These are phyloP conservation scores for Mesorhabditis sp. DNA, from an alignment of 2,888 invertebrate species.

Conservation along the genomic window DNA sequence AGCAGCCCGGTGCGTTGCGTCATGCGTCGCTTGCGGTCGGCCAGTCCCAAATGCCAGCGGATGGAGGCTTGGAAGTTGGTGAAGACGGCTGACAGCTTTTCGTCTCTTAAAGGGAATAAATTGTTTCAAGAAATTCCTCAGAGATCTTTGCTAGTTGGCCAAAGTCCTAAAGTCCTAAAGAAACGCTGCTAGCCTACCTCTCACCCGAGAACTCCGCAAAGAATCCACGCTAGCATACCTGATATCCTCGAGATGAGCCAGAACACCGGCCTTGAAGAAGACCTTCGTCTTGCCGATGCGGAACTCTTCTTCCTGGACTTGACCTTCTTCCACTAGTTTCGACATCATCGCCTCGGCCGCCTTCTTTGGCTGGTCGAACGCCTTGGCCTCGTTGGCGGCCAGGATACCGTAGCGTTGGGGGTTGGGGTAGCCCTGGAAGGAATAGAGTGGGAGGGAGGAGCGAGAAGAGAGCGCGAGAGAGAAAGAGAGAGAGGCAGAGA, in stretches of 20 bases:
- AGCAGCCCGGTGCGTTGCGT: conserved; percentile 52
- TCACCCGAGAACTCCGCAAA: no score
- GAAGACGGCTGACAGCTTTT: conserved; percentile 88
- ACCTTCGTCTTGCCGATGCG: conserved; percentile 63
- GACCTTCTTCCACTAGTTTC: conserved; percentile 42
- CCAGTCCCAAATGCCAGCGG: conserved; percentile 54
- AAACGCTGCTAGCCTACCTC: no score
- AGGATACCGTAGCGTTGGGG: conserved; percentile 96
- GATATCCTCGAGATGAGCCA: conserved; percentile 99
- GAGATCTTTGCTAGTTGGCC: no score
- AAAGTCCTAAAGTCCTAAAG: no score
- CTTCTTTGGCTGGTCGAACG: conserved; percentile 64
- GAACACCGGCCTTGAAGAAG: conserved; percentile 99
- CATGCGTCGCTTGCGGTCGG: conserved; percentile 44
- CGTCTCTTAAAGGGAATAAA: conserved; percentile 66
- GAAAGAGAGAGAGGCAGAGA: no score
- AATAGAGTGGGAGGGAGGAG: not conserved
- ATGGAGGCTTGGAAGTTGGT: conserved; percentile 71
- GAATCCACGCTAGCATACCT: conserved; percentile 62
- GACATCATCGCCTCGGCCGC: conserved; percentile 51
- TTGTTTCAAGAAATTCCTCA: no score
- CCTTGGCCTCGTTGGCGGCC: conserved; percentile 76
- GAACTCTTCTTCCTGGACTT: conserved; percentile 61
- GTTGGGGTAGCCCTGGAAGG: conserved; percentile 91
- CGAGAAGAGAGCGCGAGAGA: not conserved